phyloP scores from a whole-genome alignment of 2,888 invertebrate genomes.

The Drosophila mimetica region DNA sequence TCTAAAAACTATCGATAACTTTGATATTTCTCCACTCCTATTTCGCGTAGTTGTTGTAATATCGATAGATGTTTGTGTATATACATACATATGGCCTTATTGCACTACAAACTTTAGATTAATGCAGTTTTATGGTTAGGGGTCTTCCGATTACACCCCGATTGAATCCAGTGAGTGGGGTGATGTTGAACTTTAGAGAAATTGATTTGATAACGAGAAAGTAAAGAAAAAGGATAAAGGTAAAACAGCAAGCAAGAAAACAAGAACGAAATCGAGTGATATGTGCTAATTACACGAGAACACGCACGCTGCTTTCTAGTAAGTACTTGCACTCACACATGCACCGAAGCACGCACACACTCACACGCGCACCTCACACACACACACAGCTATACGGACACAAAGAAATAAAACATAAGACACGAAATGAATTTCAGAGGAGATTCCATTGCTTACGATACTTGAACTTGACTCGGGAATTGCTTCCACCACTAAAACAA shows the following conservation, averaged over 20 bases:
- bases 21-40: slow-evolving; percentile 1
- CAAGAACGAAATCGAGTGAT: slow-evolving; percentile 47
- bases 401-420: slow-evolving; percentile 2
- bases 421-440: slow-evolving; percentile 19
- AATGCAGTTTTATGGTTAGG: not conserved
- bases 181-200: slow-evolving; percentile 30
- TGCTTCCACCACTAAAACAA: slow-evolving; percentile 24
- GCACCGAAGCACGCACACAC: slow-evolving; percentile 45
- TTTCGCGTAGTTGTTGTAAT: slow-evolving; percentile 18
- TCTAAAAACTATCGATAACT: not conserved
- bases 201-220: slow-evolving; percentile 36
- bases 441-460: slow-evolving; percentile 16
- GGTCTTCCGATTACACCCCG: not conserved
- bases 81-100: no score
- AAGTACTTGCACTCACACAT: slow-evolving; percentile 60
- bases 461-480: slow-evolving; percentile 36
- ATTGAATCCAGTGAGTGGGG: slow-evolving; percentile 2
- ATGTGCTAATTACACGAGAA: slow-evolving; percentile 71
- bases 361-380: slow-evolving; percentile 39
- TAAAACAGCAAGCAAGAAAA: slow-evolving; percentile 36
- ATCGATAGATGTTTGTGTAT: not conserved
- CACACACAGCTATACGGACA: slow-evolving; percentile 2
- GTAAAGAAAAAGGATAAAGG: slow-evolving; percentile 29
- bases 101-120: slow-evolving; percentile 21
- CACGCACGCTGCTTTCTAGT: slow-evolving; percentile 70